These are phyloP conservation scores for Hydrolagus colliei DNA, from an alignment of 2,797 vertebrate species.

Conservation along the genomic window DNA sequence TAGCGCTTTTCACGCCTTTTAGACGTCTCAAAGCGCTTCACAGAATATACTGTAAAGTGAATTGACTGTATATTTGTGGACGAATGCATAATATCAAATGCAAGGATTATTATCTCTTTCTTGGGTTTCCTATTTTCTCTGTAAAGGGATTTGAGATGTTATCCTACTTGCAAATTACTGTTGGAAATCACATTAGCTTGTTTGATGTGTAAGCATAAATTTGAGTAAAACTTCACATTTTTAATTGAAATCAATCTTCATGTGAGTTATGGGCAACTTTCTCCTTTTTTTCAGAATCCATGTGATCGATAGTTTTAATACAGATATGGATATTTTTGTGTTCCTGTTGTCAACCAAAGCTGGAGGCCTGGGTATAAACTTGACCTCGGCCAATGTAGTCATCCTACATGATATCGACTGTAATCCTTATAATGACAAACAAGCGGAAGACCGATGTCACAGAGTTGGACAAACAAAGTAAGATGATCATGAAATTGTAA, in stretches of 20 bases:
- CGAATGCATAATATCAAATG: too few relatives aligned
- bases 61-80: too few relatives aligned
- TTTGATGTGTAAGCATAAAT: neutral
- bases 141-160: too few relatives aligned
- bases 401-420: constrained; percentile 94
- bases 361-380: constrained; percentile 89
- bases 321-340: constrained; percentile 80
- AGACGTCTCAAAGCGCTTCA: too few relatives aligned
- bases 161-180: too few relatives aligned
- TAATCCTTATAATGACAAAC: constrained; percentile 96
- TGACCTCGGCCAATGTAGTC: constrained; percentile 89
- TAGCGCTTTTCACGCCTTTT: too few relatives aligned
- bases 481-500: constrained; percentile 34
- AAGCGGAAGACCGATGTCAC: constrained; percentile 93
- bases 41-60: too few relatives aligned
- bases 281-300: constrained; percentile 67
- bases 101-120: too few relatives aligned
- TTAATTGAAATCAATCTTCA: neutral
- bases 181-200: too few relatives aligned
- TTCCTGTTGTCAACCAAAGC: constrained; percentile 93
- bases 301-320: constrained; percentile 90
- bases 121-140: too few relatives aligned
- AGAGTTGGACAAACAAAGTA: constrained; percentile 89
- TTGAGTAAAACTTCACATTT: neutral
- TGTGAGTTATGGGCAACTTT: neutral